Percentiles rank a stretch among this genome's conserved stretches.
Evolutionary conservation across 2,797 vertebrate species (phyloP).

Genomic region (Cossypha polioptera): DNA sequence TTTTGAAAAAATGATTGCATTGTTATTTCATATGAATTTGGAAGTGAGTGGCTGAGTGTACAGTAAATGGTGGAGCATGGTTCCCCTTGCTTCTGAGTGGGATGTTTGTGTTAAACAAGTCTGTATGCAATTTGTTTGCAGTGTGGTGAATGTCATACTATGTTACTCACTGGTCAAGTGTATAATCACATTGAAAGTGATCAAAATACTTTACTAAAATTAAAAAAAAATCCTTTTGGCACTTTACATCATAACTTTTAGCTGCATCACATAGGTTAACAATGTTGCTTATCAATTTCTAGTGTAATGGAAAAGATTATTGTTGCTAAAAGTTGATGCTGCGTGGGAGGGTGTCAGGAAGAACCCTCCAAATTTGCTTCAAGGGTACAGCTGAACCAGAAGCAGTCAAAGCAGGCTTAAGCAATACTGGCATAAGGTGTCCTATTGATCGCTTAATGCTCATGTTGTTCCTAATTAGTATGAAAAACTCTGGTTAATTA

Average conservation of each 20-base stretch:
- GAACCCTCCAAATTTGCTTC: background rate
- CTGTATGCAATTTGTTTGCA: background rate
- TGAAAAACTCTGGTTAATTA: constrained; percentile 27
- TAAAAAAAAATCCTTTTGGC: background rate
- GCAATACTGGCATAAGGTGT: background rate
- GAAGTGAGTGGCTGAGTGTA: background rate
- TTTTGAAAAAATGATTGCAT: background rate
- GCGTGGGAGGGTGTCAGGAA: background rate
- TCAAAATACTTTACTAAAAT: background rate
- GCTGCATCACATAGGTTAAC: background rate
- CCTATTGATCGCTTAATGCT: constrained; percentile 46
- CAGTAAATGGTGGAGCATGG: background rate
- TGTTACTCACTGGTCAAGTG: background rate
- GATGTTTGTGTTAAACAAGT: background rate
- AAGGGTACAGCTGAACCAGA: background rate
- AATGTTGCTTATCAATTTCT: background rate
- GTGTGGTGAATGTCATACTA: background rate
- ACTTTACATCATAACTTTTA: background rate
- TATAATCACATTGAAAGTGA: background rate
- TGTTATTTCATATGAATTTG: background rate
- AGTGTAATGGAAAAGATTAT: background rate
- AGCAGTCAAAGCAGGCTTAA: constrained; percentile 11
- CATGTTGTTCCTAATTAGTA: constrained; percentile 46
- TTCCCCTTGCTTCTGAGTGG: background rate
- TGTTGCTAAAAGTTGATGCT: background rate